A percentile compares a stretch with the other conserved stretches of the same genome.
phyloP scores from a whole-genome alignment of 2,888 invertebrate species.

The Byasa hedistus region DNA sequence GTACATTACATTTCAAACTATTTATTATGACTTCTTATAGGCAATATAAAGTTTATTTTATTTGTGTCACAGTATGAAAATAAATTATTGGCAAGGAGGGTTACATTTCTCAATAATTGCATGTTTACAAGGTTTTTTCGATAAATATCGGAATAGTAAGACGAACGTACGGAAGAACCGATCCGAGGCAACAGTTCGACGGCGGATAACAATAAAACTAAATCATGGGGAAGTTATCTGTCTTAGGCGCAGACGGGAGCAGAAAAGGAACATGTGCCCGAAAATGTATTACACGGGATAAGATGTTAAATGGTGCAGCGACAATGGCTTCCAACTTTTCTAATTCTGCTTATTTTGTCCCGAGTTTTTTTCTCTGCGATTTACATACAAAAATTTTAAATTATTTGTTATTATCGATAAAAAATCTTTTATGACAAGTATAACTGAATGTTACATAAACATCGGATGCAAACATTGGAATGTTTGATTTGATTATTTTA shows the following conservation, averaged over 20 bases:
- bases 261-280: conserved; percentile 65
- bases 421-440: not conserved
- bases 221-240: conserved; percentile 80
- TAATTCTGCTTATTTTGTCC: conserved; percentile 41
- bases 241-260: conserved; percentile 60
- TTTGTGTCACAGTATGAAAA: no score
- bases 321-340: conserved; percentile 53
- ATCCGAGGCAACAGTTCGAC: conserved; percentile 60
- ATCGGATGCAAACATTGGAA: no score
- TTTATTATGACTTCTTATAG: no score
- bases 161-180: conserved; percentile 35
- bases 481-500: no score
- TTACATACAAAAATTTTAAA: not conserved
- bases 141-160: conserved; percentile 30
- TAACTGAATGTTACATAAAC: no score
- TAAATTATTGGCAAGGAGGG: conserved; percentile 33
- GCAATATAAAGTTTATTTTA: no score
- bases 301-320: conserved; percentile 67
- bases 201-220: conserved; percentile 77
- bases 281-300: conserved; percentile 64
- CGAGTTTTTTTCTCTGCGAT: not conserved
- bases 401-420: not conserved
- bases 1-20: no score
- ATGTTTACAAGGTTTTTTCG: conserved; percentile 24
- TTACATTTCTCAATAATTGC: conserved; percentile 25